These are phyloP conservation scores for Rhysida immarginata DNA, from an alignment of 1,140 invertebrate species.

Conservation along the genomic window DNA sequence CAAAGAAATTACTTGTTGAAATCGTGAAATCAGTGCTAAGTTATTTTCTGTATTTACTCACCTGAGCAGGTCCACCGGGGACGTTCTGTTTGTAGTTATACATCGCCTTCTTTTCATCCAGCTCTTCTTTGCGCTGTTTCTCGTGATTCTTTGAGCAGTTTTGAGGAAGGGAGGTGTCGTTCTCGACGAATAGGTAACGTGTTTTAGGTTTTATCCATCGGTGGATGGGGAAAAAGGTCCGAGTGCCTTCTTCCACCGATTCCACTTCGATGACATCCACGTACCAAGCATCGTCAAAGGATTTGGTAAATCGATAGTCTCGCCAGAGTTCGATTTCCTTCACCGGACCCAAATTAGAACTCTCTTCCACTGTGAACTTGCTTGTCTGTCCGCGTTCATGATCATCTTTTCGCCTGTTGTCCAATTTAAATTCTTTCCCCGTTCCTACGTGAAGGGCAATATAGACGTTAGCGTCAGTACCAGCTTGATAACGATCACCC, in stretches of 20 bases:
- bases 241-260: slow-evolving; percentile 4
- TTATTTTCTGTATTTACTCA: no score
- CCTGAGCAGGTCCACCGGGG: slow-evolving; percentile 30
- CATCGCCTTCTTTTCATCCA: slow-evolving; percentile 25
- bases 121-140: slow-evolving; percentile 27
- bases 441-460: slow-evolving; percentile 25
- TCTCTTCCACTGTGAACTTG: slow-evolving; percentile 20
- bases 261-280: slow-evolving; percentile 19
- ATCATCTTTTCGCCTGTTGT: slow-evolving; percentile 28
- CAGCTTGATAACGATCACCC: slow-evolving; percentile 28
- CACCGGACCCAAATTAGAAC: slow-evolving; percentile 10
- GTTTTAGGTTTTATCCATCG: slow-evolving; percentile 32
- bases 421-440: slow-evolving; percentile 22
- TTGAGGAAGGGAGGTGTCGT: slow-evolving; percentile 34
- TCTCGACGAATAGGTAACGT: slow-evolving; percentile 29
- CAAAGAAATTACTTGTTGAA: no score
- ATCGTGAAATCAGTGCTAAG: no score
- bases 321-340: slow-evolving; percentile 18
- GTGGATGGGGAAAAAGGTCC: slow-evolving; percentile 31
- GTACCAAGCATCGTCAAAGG: slow-evolving; percentile 19
- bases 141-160: slow-evolving; percentile 25
- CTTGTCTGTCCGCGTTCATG: slow-evolving; percentile 28
- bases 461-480: slow-evolving; percentile 31
- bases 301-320: no score
- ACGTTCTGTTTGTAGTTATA: slow-evolving; percentile 27